Conservation (phyloP, 1,140 invertebrate species). For the Neodiprion fabricii region DNA sequence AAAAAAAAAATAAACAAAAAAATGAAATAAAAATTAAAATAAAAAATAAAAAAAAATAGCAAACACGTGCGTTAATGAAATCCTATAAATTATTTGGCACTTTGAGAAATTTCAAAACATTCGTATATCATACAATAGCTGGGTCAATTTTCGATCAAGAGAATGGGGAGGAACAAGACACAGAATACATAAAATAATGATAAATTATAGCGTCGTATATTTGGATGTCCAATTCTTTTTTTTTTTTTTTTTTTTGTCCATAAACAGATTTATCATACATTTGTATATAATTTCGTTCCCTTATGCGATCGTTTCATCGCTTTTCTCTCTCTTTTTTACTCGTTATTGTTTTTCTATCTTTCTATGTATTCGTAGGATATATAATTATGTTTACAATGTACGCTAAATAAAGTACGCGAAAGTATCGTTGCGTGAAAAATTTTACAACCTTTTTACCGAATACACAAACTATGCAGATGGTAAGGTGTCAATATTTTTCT, state of each 20-base stretch:
- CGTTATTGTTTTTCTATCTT: too few relatives aligned
- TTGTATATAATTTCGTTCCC: not conserved
- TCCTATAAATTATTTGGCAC: slow-evolving; percentile 50
- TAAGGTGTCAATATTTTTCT: too few relatives aligned
- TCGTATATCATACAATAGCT: not conserved
- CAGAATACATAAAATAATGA: not conserved
- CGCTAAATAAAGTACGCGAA: too few relatives aligned
- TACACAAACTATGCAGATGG: too few relatives aligned
- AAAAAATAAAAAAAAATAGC: not conserved
- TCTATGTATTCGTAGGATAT: too few relatives aligned
- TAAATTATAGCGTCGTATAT: not conserved
- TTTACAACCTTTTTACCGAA: too few relatives aligned
- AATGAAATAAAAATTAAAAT: slow-evolving; percentile 6
- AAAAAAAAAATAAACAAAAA: slow-evolving; percentile 5
- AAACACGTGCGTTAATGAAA: not conserved
- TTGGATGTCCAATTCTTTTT: slow-evolving; percentile 19
- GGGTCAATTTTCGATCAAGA: too few relatives aligned
- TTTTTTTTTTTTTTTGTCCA: slow-evolving; percentile 18
- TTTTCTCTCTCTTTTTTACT: too few relatives aligned
- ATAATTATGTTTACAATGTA: too few relatives aligned
- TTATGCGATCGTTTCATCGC: too few relatives aligned
- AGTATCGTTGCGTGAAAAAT: too few relatives aligned
- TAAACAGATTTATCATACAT: not conserved
- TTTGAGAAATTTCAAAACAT: slow-evolving; percentile 52
- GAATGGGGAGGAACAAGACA: too few relatives aligned